Evolutionary conservation across 2,888 invertebrate genomes (phyloP).

Genomic region (Athalia rosae): DNA sequence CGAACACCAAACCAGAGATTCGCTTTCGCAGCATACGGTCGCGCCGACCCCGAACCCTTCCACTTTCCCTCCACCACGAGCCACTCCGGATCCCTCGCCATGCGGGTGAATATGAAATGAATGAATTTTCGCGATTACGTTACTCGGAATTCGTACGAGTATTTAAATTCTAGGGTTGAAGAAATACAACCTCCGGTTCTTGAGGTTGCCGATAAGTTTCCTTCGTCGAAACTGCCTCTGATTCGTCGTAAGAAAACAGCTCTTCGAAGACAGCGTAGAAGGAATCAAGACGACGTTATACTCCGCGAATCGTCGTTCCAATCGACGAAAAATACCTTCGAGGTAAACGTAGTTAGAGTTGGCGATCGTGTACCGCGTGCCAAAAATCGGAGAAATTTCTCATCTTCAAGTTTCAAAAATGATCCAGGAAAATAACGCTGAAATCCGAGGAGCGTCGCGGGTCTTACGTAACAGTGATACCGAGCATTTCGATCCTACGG

Average conservation of each 20-base stretch:
- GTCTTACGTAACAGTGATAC: slow-evolving; percentile 17
- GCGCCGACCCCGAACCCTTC: slow-evolving; percentile 45
- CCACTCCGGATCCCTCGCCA: slow-evolving; percentile 18
- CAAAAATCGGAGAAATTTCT: slow-evolving; percentile 18
- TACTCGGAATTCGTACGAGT: background rate
- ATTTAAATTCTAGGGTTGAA: background rate
- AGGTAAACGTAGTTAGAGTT: slow-evolving; percentile 1
- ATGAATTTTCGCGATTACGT: background rate
- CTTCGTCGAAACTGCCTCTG: slow-evolving; percentile 49
- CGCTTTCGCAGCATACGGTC: slow-evolving; percentile 59
- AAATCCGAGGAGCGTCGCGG: background rate
- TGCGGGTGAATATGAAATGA: background rate
- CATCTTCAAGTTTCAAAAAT: background rate
- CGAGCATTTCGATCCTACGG: slow-evolving; percentile 15
- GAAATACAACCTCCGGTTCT: slow-evolving; percentile 14
- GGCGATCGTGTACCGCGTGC: background rate
- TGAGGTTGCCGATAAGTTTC: slow-evolving; percentile 50
- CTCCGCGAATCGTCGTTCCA: background rate
- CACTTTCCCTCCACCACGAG: background rate
- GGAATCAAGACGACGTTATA: slow-evolving; percentile 45
- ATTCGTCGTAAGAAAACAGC: slow-evolving; percentile 53
- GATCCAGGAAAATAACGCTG: background rate
- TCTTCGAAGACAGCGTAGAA: slow-evolving; percentile 52
- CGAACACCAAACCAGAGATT: slow-evolving; percentile 50
- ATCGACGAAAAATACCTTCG: background rate